Evolutionary conservation across 2,888 invertebrate genomes (phyloP).

Genomic region (Tinea trinotella): DNA sequence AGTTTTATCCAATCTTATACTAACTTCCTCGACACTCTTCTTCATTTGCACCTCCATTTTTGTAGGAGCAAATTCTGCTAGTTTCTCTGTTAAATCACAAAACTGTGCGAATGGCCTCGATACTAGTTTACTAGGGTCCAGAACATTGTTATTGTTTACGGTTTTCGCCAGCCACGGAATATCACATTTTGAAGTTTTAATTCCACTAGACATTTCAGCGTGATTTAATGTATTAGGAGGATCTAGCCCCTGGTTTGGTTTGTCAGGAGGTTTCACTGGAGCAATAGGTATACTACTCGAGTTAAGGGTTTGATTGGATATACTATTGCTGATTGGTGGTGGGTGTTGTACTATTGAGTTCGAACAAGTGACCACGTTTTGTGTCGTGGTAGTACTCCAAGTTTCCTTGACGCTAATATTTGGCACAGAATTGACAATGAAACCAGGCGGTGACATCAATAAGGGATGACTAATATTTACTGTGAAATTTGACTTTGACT

Average conservation of each 20-base stretch:
- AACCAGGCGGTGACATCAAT: conserved; percentile 61
- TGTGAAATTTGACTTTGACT: conserved; percentile 66
- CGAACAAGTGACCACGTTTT: not conserved
- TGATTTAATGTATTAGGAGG: conserved; percentile 63
- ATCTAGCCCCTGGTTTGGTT: conserved; percentile 62
- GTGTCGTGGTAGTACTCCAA: conserved; percentile 46
- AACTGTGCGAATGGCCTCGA: conserved; percentile 61
- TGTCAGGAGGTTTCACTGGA: conserved; percentile 62
- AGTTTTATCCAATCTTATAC: conserved; percentile 29
- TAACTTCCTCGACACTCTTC: conserved; percentile 24
- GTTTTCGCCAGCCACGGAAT: conserved; percentile 66
- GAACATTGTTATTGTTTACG: conserved; percentile 59
- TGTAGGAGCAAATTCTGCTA: conserved; percentile 29
- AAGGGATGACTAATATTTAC: conserved; percentile 67
- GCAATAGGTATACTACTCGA: conserved; percentile 55
- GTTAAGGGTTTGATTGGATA: conserved; percentile 29
- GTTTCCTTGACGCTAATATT: conserved; percentile 65
- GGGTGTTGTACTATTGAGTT: conserved; percentile 46
- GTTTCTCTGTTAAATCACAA: conserved; percentile 47
- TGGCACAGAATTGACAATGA: conserved; percentile 68
- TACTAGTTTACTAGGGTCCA: conserved; percentile 46
- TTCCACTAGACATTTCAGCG: conserved; percentile 38
- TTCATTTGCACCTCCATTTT: conserved; percentile 28
- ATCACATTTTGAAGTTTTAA: conserved; percentile 51
- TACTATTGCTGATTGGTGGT: conserved; percentile 48